Conservation (phyloP, 1,140 invertebrate species). For the Drosophila equinoxialis region DNA sequence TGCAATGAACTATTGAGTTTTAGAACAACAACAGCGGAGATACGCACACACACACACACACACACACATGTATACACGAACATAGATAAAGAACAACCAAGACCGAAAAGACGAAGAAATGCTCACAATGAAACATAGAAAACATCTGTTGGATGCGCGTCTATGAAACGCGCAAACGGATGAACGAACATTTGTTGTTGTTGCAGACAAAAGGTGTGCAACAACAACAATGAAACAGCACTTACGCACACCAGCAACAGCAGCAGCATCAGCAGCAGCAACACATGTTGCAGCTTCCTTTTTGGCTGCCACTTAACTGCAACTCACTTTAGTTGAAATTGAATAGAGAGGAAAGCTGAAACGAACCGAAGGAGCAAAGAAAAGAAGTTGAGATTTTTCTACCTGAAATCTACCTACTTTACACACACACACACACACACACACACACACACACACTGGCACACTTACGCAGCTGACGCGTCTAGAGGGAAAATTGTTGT, state of each 20-base stretch:
- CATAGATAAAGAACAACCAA: slow-evolving; percentile 27
- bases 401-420: slow-evolving; percentile 69
- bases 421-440: slow-evolving; percentile 21
- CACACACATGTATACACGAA: background rate
- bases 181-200: slow-evolving; percentile 29
- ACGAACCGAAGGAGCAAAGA: background rate
- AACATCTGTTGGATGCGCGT: slow-evolving; percentile 73
- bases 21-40: slow-evolving; percentile 36
- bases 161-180: slow-evolving; percentile 27
- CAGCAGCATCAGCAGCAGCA: slow-evolving; percentile 27
- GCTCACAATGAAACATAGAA: slow-evolving; percentile 62
- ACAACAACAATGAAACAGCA: slow-evolving; percentile 72
- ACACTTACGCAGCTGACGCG: slow-evolving; percentile 23
- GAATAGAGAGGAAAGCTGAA: background rate
- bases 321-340: slow-evolving; percentile 60
- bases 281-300: slow-evolving; percentile 77
- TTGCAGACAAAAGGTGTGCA: slow-evolving; percentile 64
- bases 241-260: slow-evolving; percentile 49
- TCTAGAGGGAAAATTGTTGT: slow-evolving; percentile 47
- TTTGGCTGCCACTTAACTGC: slow-evolving; percentile 78
- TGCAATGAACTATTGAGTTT: slow-evolving; percentile 37
- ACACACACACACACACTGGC: slow-evolving; percentile 19
- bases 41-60: slow-evolving; percentile 11
- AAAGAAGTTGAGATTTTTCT: slow-evolving; percentile 39
- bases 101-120: slow-evolving; percentile 19